phyloP scores from a whole-genome alignment of 2,113 vertebrate genomes.

The Rattus rattus region DNA sequence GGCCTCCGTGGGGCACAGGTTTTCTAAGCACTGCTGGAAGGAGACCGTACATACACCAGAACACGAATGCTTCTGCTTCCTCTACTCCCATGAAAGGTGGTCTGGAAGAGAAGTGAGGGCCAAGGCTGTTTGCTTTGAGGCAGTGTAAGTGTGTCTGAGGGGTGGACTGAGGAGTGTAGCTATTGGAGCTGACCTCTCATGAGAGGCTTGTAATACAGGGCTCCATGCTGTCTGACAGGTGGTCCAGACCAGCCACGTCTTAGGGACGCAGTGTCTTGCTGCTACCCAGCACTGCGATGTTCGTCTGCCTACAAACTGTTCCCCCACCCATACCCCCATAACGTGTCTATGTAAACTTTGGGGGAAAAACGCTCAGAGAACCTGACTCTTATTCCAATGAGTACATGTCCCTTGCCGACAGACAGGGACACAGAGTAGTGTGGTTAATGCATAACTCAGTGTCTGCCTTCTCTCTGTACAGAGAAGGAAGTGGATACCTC shows the following conservation, averaged over 20 bases:
- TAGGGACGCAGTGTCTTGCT: neutral
- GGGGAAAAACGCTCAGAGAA: neutral
- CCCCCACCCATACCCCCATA: neutral
- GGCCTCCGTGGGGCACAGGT: neutral
- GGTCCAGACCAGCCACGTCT: neutral
- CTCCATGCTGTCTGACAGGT: neutral
- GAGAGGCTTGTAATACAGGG: neutral
- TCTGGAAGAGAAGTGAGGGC: neutral
- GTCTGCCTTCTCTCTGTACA: neutral
- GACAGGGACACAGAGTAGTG: neutral
- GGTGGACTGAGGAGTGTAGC: neutral
- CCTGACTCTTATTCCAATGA: neutral
- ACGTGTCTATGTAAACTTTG: neutral
- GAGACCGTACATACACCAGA: no score
- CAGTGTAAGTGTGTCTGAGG: neutral
- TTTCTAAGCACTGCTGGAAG: neutral
- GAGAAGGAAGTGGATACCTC: neutral
- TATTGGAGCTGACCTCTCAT: no score
- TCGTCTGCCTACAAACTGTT: neutral
- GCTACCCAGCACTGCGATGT: neutral
- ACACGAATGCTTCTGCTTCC: fast-evolving
- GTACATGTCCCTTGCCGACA: neutral
- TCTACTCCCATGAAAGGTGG: neutral
- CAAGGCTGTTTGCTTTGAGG: neutral
- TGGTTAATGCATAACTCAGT: neutral